Base-by-base conservation (phyloP, 2,888 invertebrate genomes). In the Flexamia atlantica region DNA sequence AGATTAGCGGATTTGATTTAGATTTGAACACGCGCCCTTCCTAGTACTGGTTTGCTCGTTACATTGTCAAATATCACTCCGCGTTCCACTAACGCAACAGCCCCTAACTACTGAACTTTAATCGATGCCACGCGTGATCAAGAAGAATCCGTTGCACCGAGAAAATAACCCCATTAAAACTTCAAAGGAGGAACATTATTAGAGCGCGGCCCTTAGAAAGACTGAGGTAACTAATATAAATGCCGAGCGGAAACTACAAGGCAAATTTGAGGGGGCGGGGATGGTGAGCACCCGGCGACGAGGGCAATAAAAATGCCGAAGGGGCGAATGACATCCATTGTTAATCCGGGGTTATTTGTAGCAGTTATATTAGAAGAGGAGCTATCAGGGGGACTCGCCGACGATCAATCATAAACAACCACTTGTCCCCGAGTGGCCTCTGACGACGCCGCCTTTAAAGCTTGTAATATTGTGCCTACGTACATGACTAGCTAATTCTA, bases 241-340 rank as follows among this genome's bases (percentile, higher is more conserved):
- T 79, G 79, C 79, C 79, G 20, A 23, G 20, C 57, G 32, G 57
- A 28, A 50, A 79, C 46, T 53, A 79, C 79, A 57, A 53, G 64
- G 64, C 64, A 64, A 64, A 64, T 64, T 30, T 30, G 64, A 25
- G 57, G 12, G 57, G 20, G 46, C 46, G 53, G 53, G 53, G 23
- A 23, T 3, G 46, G 3, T 17, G 46, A 46, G 46, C 53, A 17
- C 46, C 46, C 46, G 64, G 64, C 30, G 64, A 64, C 28, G 74
- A 76, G 79, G 79, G 57, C 79, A 79, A 79, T 79, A 79, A 79
- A 79, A 79, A 79, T 79, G 79, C 79, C 79, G 32, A 57, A 36
- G 57, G 79, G 79, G 53, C 46, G 74, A 76, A 28, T 57, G 79
- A 79, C 79, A 57, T 79, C 57, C 36, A 79, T 79, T 79, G 79